Conservation (phyloP, 1,140 invertebrate genomes). For the Sycobia sp. region DNA sequence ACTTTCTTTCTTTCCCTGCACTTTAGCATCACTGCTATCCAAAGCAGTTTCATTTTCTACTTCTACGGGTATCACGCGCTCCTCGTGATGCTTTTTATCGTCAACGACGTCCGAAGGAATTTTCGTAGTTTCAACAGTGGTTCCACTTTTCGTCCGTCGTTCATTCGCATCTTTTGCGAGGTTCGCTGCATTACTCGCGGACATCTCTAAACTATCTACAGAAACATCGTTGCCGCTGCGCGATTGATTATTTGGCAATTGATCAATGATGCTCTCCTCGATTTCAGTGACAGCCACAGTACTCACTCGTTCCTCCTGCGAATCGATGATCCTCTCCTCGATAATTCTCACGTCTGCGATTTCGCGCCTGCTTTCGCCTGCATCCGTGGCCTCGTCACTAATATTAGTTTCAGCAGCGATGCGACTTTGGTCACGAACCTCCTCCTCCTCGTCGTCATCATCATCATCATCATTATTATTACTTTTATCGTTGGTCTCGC, state of each 20-base stretch:
- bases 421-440: too few relatives aligned
- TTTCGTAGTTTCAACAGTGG: too few relatives aligned
- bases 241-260: background rate
- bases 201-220: background rate
- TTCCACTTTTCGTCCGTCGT: too few relatives aligned
- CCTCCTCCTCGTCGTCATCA: too few relatives aligned
- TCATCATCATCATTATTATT: background rate
- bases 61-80: background rate
- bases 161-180: too few relatives aligned
- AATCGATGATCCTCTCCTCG: background rate
- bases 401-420: background rate
- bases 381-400: too few relatives aligned
- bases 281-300: background rate
- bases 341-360: background rate
- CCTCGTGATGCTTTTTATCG: too few relatives aligned
- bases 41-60: background rate
- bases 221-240: background rate
- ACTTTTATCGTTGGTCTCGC: background rate
- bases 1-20: too few relatives aligned
- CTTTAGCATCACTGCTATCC: too few relatives aligned
- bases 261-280: background rate
- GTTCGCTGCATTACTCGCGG: too few relatives aligned
- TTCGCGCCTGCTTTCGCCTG: background rate
- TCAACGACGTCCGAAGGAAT: background rate
- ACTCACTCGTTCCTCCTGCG: background rate